Evolutionary conservation across 2,797 vertebrate genomes (phyloP).

Genomic region (Myiotriccus ornatus): DNA sequence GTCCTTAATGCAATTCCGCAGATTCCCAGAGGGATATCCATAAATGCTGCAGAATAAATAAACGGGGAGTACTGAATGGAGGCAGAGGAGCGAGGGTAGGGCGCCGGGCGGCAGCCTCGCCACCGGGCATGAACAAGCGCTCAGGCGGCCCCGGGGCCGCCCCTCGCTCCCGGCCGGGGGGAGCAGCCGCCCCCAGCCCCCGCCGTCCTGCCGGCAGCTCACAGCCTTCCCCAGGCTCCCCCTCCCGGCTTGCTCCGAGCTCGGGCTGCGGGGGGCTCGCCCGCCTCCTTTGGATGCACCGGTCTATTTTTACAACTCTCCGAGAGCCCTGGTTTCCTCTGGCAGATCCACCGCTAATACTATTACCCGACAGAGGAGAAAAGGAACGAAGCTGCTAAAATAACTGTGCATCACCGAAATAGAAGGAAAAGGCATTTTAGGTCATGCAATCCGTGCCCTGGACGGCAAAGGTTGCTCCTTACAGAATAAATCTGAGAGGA

Average conservation of each 20-base stretch:
- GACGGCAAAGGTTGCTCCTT: not conserved
- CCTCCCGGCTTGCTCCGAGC: not conserved
- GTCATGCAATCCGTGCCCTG: not conserved
- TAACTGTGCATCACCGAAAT: not conserved
- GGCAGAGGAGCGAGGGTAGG: not conserved
- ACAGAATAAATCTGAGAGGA: not conserved
- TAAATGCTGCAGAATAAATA: conserved; percentile 1
- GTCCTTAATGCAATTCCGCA: not conserved
- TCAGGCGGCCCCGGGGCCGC: not conserved
- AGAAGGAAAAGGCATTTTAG: conserved; percentile 25
- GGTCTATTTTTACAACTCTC: conserved; percentile 41
- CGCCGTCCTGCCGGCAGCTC: not conserved
- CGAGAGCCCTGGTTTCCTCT: not conserved
- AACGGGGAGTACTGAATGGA: conserved; percentile 1
- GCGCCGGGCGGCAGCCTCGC: not conserved
- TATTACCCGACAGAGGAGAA: conserved; percentile 26
- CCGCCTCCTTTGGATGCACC: not conserved
- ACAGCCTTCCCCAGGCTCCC: not conserved
- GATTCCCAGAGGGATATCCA: not conserved
- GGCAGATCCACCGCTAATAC: conserved; percentile 21
- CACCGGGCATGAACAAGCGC: not conserved
- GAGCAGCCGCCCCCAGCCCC: not conserved
- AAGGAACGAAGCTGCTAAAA: conserved; percentile 20
- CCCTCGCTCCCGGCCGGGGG: not conserved
- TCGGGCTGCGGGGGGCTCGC: not conserved